Evolutionary conservation across 2,888 invertebrate genomes (phyloP), one percentile per base, ranked within the genome.

Genomic region (Papilio demoleus): DNA sequence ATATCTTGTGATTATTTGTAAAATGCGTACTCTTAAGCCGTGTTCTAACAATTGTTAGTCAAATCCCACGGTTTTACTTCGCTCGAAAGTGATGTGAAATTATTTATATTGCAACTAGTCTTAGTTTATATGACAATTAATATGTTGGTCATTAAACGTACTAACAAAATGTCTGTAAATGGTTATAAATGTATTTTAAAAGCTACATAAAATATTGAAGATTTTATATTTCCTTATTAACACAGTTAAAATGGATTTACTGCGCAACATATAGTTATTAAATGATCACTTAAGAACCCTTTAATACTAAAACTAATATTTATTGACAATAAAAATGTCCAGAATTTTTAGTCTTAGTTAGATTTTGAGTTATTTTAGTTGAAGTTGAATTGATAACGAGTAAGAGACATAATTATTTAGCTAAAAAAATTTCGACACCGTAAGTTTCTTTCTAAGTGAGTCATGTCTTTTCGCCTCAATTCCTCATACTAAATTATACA

Each of bases 41-140:
- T 27, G 22, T 17, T 27, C n/a, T 34, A 22, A 19, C 56, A 14
- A 88, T 89, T 90, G 88, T 88, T 84, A 72, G 67, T 71, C 61
- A 60, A 70, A 76, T 90, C 90, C 80, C 90, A 90, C 90, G 90
- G 84, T 90, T 90, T 90, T 90, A 90, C 90, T 84, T 79, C 74
- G 73, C 81, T 86, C 83, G 90, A 90, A 90, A 90, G 90, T 81
- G 73, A 75, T 79, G 83, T 81, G 87, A 86, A 86, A 86, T 85
- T 77, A 84, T 81, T 84, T 79, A 82, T 83, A 81, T 77, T 74
- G 22, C 34, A 24, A 62, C 62, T 40, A 50, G 50, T 27, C 40
- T 60, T 24, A 67, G 14, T 67, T 68, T 67, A n/a, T 31, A 61
- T 24, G 50, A 36, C 38, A 36, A 36, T 38, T 62, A 53, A 67